phyloP scores from a whole-genome alignment of 2,888 invertebrate species.

The Isotomurus palustris region DNA sequence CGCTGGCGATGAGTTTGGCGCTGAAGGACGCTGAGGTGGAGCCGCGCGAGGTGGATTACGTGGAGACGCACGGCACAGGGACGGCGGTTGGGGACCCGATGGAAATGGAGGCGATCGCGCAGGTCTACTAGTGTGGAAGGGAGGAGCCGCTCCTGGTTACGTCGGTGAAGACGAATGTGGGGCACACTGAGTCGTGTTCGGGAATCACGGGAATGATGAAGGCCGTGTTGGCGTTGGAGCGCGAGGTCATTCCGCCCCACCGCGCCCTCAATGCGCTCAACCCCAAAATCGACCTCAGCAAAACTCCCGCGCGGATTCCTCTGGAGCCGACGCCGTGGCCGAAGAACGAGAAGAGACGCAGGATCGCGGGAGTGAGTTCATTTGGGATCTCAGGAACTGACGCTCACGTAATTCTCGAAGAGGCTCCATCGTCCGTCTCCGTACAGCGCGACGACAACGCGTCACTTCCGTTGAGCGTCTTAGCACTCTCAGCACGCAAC shows the following conservation, averaged over 20 bases:
- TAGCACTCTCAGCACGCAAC: slow-evolving; percentile 28
- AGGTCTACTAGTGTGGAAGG: slow-evolving; percentile 16
- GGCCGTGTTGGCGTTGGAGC: slow-evolving; percentile 11
- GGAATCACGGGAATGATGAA: slow-evolving; percentile 25
- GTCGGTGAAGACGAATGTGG: slow-evolving; percentile 1
- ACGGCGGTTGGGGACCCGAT: slow-evolving; percentile 26
- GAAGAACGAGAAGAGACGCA: background rate
- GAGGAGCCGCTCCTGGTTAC: background rate
- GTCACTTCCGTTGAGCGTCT: slow-evolving; percentile 15
- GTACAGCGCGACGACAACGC: slow-evolving; percentile 7
- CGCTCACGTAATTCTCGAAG: slow-evolving; percentile 29
- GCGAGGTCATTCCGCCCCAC: slow-evolving; percentile 22
- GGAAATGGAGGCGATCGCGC: slow-evolving; percentile 28
- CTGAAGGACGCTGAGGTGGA: slow-evolving; percentile 10
- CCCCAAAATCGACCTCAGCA: slow-evolving; percentile 13
- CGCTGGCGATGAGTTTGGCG: slow-evolving; percentile 23
- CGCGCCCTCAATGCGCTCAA: slow-evolving; percentile 14
- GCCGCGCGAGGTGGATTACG: slow-evolving; percentile 10
- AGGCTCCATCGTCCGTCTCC: slow-evolving; percentile 16
- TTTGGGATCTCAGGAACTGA: slow-evolving; percentile 24
- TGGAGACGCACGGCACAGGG: slow-evolving; percentile 26
- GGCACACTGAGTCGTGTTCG: slow-evolving; percentile 26
- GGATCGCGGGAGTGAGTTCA: slow-evolving; percentile 23
- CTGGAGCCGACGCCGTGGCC: slow-evolving; percentile 12
- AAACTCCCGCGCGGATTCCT: slow-evolving; percentile 23